These are phyloP conservation scores for Allochrocebus solatus DNA, from an alignment of 2,797 vertebrate species.

Conservation along the genomic window DNA sequence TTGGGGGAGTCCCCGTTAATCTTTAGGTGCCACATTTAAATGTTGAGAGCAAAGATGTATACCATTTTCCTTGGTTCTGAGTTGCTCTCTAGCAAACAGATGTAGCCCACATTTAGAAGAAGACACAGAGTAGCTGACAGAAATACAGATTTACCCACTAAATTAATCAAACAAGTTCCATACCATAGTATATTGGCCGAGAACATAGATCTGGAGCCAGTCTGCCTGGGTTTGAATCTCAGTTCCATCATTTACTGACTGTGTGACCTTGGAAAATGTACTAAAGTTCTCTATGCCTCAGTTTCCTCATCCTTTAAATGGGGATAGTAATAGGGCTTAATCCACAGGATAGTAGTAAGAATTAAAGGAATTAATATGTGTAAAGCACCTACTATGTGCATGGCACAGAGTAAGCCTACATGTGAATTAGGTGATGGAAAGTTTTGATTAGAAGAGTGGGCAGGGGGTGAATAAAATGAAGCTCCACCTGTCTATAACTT, in stretches of 20 bases:
- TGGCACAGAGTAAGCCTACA: neutral
- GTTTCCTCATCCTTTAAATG: slow-evolving; percentile 3
- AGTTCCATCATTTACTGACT: neutral
- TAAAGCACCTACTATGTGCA: neutral
- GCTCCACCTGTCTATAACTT: neutral
- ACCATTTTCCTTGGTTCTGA: slow-evolving; percentile 25
- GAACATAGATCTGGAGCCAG: neutral
- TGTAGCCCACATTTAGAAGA: neutral
- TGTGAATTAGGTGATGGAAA: neutral
- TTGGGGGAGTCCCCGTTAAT: neutral
- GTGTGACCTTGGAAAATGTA: neutral
- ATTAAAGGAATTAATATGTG: neutral
- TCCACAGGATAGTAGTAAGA: neutral
- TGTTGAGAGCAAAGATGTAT: neutral
- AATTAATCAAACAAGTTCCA: neutral
- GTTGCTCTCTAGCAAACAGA: neutral
- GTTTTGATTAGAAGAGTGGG: neutral
- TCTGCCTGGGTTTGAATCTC: neutral
- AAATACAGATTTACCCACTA: neutral
- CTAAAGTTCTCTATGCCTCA: neutral
- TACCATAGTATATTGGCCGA: neutral
- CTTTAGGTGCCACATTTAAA: neutral
- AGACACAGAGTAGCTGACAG: neutral
- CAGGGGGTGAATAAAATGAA: neutral
- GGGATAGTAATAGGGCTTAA: neutral